Percentiles rank a stretch among this genome's conserved stretches.
Evolutionary conservation across 2,113 vertebrate species (phyloP).

Genomic region (Gila orcuttii): DNA sequence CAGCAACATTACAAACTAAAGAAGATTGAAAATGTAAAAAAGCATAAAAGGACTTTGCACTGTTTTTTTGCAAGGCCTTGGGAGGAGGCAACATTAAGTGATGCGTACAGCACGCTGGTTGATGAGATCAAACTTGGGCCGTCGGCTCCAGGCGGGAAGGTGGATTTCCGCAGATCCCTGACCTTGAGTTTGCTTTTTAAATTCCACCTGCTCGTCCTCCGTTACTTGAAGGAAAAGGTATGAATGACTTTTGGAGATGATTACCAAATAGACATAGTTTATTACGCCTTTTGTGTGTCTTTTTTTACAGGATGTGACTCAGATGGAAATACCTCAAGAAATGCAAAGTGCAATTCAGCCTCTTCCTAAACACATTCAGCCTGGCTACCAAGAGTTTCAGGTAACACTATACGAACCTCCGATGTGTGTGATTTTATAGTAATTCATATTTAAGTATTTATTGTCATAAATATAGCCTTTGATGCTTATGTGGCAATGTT

Average conservation of each 20-base stretch:
- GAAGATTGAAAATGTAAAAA: too few relatives aligned
- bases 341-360: constrained; percentile 71
- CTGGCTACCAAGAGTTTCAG: constrained; percentile 83
- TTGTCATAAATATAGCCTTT: too few relatives aligned
- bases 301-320: constrained; percentile 60
- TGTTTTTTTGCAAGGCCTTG: constrained; percentile 71
- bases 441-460: too few relatives aligned
- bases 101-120: constrained; percentile 80
- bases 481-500: too few relatives aligned
- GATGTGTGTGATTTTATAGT: too few relatives aligned
- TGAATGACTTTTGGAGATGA: neutral
- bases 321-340: constrained; percentile 55
- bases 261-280: neutral
- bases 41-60: neutral
- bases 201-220: constrained; percentile 84
- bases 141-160: constrained; percentile 75
- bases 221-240: constrained; percentile 73
- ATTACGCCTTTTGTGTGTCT: neutral
- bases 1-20: too few relatives aligned
- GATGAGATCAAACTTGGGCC: constrained; percentile 78
- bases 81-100: constrained; percentile 79
- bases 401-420: constrained; percentile 55
- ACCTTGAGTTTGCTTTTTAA: constrained; percentile 88
- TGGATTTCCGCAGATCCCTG: constrained; percentile 83
- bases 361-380: constrained; percentile 74